A percentile compares a stretch with the other conserved stretches of the same genome.
Evolutionary conservation across 2,888 invertebrate genomes (phyloP).

Genomic region (Ennomos fuscantarius): DNA sequence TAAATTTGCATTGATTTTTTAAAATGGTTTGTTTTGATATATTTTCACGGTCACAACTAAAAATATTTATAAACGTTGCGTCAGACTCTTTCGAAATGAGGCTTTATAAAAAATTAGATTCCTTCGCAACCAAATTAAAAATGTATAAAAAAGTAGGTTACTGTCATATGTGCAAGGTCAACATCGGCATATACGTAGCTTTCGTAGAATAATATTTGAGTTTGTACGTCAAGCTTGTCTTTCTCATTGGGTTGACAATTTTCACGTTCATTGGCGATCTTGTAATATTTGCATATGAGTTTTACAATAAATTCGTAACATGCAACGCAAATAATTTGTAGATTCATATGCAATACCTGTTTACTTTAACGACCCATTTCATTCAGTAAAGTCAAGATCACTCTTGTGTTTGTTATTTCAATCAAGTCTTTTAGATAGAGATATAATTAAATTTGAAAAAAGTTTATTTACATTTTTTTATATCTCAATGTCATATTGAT

Average conservation of each 20-base stretch:
- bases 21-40: conserved; percentile 6
- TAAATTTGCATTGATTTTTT: too few species aligned
- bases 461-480: too few species aligned
- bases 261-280: conserved; percentile 12
- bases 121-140: conserved; percentile 1
- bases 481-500: too few species aligned
- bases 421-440: neutral
- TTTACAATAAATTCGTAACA: conserved; percentile 17
- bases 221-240: conserved; percentile 10
- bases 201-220: conserved; percentile 12
- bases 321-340: conserved; percentile 4
- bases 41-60: conserved; percentile 19
- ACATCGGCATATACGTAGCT: conserved; percentile 1
- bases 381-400: conserved; percentile 23
- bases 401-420: conserved; percentile 2
- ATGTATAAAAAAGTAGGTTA: conserved; percentile 14
- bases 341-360: neutral
- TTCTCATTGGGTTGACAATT: conserved; percentile 18
- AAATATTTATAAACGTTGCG: conserved; percentile 14
- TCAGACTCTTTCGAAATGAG: conserved; percentile 11
- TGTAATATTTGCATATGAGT: conserved; percentile 17
- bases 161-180: conserved; percentile 16
- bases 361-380: conserved; percentile 3
- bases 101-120: conserved; percentile 12
- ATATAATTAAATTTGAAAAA: too few species aligned